Base-by-base conservation (phyloP, 2,888 invertebrate genomes). In the Leptopilina syphax region DNA sequence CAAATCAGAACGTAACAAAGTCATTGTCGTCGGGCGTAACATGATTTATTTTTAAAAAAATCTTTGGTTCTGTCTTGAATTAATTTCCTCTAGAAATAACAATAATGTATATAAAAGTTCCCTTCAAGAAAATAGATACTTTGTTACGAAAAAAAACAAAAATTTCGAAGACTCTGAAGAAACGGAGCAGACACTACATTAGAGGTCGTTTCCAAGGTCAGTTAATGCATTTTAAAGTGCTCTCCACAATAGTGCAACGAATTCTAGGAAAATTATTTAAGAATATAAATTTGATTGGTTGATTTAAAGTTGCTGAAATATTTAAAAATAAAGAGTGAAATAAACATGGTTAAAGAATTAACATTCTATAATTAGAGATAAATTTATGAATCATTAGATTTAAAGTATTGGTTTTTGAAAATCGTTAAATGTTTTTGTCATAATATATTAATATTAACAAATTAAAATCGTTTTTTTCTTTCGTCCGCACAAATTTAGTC, bases 1-100 rank as follows among this genome's bases (percentile, higher is more conserved):
- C 87, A 95, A 92, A 91, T 95, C 95, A 92, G 95, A 95, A 93
- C 95, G 95, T 92, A 94, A 92, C 79, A 85, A 86, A 90, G 94
- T 78, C 63, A 41, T 82, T 65, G 82, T 92, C 89, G 95, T 94
- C 92, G 95, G 95, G 93, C 96, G 95, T 92, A 96, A 93, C 96
- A 96, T 96, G n/a, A 50, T 73, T 67, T 67, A 60, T 68, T 80
- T 80, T 80, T 13, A 44, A 47, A 63, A 18, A 66, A 65, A 65
- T 47, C n/a, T 1, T 44, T 77, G 44, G 13, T 77, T 4, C 65
- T 50, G 60, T 27, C 18, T 41, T 70, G 12, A 18, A 44, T 65
- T 70, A 67, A 34, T 27, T 63, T 34, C 65, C 77, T 54, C 13
- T 0, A 73, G 18, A n/a, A 54, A 65, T 41, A 34, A 70, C 50